Evolutionary conservation across 2,888 invertebrate genomes (phyloP).

Genomic region (Leptopilina syphax): DNA sequence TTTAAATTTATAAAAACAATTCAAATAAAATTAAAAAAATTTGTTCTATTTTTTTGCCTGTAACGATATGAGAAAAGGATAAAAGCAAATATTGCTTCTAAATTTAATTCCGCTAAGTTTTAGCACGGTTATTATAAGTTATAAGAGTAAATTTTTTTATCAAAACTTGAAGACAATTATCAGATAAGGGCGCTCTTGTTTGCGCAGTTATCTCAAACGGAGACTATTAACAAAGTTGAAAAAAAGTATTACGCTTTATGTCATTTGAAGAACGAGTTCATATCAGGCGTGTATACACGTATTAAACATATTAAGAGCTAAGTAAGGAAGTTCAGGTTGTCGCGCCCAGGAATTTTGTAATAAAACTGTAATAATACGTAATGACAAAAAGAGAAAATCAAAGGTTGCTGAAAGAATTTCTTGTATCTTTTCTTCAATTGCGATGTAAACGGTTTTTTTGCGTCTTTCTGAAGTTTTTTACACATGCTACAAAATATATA

Average conservation of each 20-base stretch:
- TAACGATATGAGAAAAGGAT: background rate
- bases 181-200: constrained; percentile 34
- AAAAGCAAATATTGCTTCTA: background rate
- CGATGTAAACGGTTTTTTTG: too few species aligned
- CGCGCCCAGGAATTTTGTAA: background rate
- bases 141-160: constrained; percentile 13
- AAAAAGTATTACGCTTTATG: constrained; percentile 26
- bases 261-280: constrained; percentile 32
- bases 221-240: background rate
- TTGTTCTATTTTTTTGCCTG: too few species aligned
- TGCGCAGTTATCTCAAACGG: constrained; percentile 17
- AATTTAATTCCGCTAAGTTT: background rate
- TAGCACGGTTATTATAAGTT: background rate
- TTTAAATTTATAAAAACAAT: too few species aligned
- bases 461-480: too few species aligned
- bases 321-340: background rate
- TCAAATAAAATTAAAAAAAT: too few species aligned
- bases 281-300: background rate
- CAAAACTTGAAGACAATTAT: constrained; percentile 28
- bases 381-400: constrained; percentile 4
- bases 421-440: background rate
- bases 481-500: too few species aligned
- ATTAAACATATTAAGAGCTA: background rate
- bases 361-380: background rate
- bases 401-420: background rate